A percentile compares a stretch with the other conserved stretches of the same genome.
These are phyloP conservation scores for Gobio occitaniae DNA, from an alignment of 2,797 vertebrate species.

Conservation along the genomic window DNA sequence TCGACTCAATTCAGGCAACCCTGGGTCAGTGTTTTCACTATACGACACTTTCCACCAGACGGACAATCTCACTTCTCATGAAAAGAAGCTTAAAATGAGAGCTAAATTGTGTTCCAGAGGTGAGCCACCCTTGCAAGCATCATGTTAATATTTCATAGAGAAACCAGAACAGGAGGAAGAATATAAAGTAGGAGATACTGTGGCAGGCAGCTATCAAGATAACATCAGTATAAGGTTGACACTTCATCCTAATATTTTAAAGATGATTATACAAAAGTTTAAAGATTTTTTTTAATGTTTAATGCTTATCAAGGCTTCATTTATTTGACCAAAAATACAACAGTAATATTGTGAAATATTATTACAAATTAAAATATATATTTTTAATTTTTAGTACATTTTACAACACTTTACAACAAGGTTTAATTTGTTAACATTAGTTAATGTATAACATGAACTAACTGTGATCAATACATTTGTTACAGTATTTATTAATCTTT, in stretches of 20 bases:
- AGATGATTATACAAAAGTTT: not conserved
- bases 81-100: conserved; percentile 1
- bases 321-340: not conserved
- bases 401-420: too few species aligned
- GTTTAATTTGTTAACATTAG: too few species aligned
- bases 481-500: too few species aligned
- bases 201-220: too few species aligned
- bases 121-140: conserved; percentile 1
- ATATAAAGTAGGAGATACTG: not conserved
- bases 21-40: not conserved
- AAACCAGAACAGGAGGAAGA: not conserved
- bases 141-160: conserved; percentile 23
- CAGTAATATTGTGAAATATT: too few species aligned
- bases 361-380: too few species aligned
- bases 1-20: not conserved
- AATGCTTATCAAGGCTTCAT: not conserved
- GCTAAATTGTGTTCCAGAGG: not conserved
- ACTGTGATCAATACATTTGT: too few species aligned
- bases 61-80: not conserved
- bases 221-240: not conserved
- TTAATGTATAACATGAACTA: too few species aligned
- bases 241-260: not conserved
- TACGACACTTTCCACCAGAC: not conserved
- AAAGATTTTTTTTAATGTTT: not conserved
- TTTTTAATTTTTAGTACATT: too few species aligned